Percentiles rank a stretch among this genome's conserved stretches.
Evolutionary conservation across 2,888 invertebrate species (phyloP).

Genomic region (Cephus runcator): DNA sequence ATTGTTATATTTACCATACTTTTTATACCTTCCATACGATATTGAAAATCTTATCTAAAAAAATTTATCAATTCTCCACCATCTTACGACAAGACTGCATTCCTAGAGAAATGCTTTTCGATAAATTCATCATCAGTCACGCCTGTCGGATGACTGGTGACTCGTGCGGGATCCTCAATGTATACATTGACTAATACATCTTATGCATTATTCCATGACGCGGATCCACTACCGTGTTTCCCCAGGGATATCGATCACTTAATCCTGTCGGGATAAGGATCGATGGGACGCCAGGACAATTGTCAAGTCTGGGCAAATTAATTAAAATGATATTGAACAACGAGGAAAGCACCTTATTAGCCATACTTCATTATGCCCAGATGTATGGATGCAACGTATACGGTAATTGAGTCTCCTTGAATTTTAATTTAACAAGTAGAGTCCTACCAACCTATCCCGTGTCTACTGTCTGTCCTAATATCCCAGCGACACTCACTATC

Average conservation of each 20-base stretch:
- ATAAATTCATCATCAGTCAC: not conserved
- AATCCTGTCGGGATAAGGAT: not conserved
- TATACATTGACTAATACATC: slow-evolving; percentile 5
- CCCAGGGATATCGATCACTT: slow-evolving; percentile 1
- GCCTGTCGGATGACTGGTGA: not conserved
- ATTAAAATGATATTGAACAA: not conserved
- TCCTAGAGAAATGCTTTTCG: not conserved
- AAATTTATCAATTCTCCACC: not conserved
- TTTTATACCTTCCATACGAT: not conserved
- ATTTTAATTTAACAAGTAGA: not conserved
- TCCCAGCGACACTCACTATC: not conserved
- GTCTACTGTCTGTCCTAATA: not conserved
- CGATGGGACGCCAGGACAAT: not conserved
- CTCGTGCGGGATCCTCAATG: not conserved
- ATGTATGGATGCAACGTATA: not conserved
- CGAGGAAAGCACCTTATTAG: not conserved
- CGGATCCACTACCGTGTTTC: not conserved
- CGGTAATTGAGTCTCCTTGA: not conserved
- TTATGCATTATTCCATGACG: slow-evolving; percentile 4
- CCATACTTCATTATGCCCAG: not conserved
- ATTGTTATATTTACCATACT: not conserved
- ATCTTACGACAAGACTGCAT: not conserved
- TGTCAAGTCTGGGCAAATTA: not conserved
- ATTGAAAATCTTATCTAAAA: not conserved
- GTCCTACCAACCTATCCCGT: not conserved